Base-by-base conservation (phyloP, 2,797 vertebrate species). In the Tympanoctomys barrerae region DNA sequence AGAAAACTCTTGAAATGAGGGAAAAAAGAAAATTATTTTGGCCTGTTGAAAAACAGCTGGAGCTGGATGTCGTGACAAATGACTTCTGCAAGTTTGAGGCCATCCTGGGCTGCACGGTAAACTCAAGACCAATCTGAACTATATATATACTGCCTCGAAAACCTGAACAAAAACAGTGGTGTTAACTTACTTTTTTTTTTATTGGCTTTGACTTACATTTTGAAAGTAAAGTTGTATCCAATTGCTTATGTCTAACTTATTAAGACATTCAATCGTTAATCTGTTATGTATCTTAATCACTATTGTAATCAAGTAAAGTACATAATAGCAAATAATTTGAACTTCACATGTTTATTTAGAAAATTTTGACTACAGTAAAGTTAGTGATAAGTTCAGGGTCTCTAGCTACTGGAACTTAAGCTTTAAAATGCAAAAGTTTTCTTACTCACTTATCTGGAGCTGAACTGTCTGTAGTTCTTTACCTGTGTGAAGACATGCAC, bases 381-480 rank as follows among this genome's bases (percentile, higher is more conserved):
- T n/a, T 68, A 33, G 42, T 61, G 54, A 1, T 62, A 68, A 75
- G 24, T 18, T 61, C 31, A 24, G 22, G 4, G 21, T 87, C 57
- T 18, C 77, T 33, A 82, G 26, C 21, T 68, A 68, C 16, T 81
- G 8, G 22, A 16, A 36, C 33, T 36, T 91, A 86, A 28, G 7
- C 26, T 49, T 93, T 49, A 91, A 89, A 91, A 96, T 82, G 33
- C 71, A 86, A 89, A 70, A 64, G 57, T 75, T 87, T 93, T 9
- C 31, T 78, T 79, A 52, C 57, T 88, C 31, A 78, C 13, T 21
- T 73, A n/a, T 42, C 4, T 10, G 13, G 80, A 85, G 24, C 87
- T 88, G 18, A 7, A 85, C 71, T 64, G 62, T 9, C 26, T 70
- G 33, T 80, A 84, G 28, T 85, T 97, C 59, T 85, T 77, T 82